Evolutionary conservation across 2,113 vertebrate genomes (phyloP).

Genomic region (Climacteris rufus): DNA sequence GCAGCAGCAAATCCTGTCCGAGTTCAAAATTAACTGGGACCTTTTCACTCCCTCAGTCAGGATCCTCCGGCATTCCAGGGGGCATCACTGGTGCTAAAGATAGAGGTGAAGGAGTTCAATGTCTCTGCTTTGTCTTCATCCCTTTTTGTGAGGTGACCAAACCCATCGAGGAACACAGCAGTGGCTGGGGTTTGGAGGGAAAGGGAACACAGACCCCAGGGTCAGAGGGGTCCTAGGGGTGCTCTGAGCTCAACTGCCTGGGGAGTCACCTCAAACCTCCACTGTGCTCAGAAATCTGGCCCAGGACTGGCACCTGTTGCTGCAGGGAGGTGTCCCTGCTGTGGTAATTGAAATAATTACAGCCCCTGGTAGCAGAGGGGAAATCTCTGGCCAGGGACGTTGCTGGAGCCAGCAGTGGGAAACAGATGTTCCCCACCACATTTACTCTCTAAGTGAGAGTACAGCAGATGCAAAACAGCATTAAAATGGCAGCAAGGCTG

Average conservation of each 20-base stretch:
- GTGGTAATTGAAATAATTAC: background rate
- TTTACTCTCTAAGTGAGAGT: constrained; percentile 47
- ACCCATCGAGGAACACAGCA: too few relatives aligned
- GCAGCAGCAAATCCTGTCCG: background rate
- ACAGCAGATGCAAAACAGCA: constrained; percentile 63
- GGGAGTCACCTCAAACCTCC: background rate
- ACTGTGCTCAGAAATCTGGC: background rate
- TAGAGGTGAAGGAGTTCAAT: background rate
- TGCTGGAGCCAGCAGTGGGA: background rate
- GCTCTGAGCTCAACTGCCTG: background rate
- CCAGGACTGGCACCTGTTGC: background rate
- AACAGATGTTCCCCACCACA: constrained; percentile 67
- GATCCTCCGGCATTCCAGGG: background rate
- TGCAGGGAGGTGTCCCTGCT: background rate
- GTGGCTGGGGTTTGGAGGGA: background rate
- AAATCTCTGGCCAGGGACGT: constrained; percentile 7
- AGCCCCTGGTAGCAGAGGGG: constrained; percentile 17
- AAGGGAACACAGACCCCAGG: rapidly evolving
- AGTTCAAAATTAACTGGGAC: background rate
- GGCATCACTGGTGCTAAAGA: background rate
- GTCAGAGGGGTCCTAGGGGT: background rate
- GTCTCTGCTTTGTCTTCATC: background rate
- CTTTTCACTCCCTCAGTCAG: background rate
- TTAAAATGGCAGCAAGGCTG: constrained; percentile 56
- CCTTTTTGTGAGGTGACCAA: background rate